Evolutionary conservation across 2,113 vertebrate species (phyloP), one percentile per base, ranked within the genome.

Genomic region (Nestor notabilis): DNA sequence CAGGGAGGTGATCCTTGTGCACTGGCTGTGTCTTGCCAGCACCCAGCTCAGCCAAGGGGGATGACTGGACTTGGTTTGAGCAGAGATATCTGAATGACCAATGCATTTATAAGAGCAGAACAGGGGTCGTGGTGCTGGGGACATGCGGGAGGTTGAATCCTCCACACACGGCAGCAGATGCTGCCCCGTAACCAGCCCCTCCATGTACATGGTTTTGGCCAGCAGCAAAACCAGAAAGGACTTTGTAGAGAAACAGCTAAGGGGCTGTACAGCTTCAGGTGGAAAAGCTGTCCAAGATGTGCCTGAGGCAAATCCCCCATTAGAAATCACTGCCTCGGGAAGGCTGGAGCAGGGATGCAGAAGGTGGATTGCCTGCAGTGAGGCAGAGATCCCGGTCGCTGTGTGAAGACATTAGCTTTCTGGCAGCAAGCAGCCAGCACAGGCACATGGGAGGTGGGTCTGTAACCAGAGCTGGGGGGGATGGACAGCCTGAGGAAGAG

Each of bases 151-250:
- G 31, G 27, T 69, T 49, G 21, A 47, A 47, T 46, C 31, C 77
- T 7, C 19, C 4, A 9, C 11, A 17, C 3, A 0, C 1, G 3
- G 27, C 61, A 55, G 69, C 12, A 35, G 53, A 55, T 8, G 25
- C 25, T 12, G 71, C n/a, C 52, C 27, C 24, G 24, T 11, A 3
- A 2, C n/a, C 53, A 41, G 44, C 27, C 33, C 7, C 39, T 31
- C 5, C n/a, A 5, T 5, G 23, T 2, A 17, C 1, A 2, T 5
- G 7, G 5, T 17, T 9, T 15, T 28, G 31, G 17, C 61, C 76
- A 53, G 61, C 75, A 61, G 33, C 37, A 60, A 47, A n/a, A 29
- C 21, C 52, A 20, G 44, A 47, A 29, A 47, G 56, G 28, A 6
- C 43, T 71, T 58, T 39, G 19, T 13, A 16, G 31, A 70, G 43